These are phyloP conservation scores for Junonia oenone DNA, from an alignment of 2,888 invertebrate species.

Conservation along the genomic window DNA sequence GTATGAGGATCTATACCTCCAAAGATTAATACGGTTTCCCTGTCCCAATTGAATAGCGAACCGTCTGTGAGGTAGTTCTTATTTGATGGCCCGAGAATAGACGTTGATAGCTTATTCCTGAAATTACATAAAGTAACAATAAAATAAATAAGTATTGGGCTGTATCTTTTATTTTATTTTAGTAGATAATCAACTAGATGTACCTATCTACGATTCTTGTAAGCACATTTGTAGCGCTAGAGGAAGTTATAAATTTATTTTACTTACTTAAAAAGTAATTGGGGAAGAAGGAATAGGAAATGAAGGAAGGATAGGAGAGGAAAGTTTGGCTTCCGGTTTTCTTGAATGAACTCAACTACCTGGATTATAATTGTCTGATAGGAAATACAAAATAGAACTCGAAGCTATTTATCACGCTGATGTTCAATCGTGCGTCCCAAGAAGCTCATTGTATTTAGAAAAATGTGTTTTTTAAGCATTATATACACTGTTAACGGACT, in stretches of 20 bases:
- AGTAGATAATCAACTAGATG: no score
- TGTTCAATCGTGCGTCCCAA: not conserved
- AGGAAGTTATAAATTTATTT: no score
- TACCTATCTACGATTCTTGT: no score
- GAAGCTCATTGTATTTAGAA: not conserved
- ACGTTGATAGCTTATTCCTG: constrained; percentile 67
- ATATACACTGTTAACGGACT: not conserved
- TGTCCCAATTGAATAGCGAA: constrained; percentile 78
- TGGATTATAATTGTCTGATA: no score
- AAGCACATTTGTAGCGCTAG: no score
- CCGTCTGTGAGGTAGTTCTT: constrained; percentile 70
- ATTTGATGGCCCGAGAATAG: constrained; percentile 65
- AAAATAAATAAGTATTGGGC: no score
- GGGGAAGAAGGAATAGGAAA: no score
- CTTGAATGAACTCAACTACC: no score
- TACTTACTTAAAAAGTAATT: no score
- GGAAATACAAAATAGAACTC: not conserved
- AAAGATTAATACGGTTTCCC: constrained; percentile 83
- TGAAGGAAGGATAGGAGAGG: no score
- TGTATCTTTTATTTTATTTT: no score
- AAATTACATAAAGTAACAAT: not conserved
- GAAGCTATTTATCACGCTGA: not conserved
- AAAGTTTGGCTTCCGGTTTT: no score
- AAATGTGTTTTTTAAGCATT: not conserved
- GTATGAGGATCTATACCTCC: constrained; percentile 84